Base-by-base conservation (phyloP, 1,140 invertebrate genomes). In the Babylonia areolata region DNA sequence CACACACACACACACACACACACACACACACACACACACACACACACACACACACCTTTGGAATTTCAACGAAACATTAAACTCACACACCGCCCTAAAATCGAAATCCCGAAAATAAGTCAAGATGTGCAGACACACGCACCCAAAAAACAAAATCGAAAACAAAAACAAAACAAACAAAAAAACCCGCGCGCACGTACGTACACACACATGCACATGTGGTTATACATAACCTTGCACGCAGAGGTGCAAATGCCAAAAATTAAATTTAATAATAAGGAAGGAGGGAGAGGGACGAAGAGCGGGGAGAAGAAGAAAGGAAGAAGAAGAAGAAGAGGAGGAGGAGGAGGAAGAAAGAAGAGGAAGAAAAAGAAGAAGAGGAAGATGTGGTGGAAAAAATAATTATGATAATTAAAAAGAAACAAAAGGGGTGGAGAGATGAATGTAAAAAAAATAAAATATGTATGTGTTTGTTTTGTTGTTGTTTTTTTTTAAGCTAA, bases 121-220 rank as follows among this genome's bases (percentile, higher is more conserved):
- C n/a, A n/a, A n/a, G n/a, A n/a, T n/a, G n/a, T n/a, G n/a, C n/a
- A n/a, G n/a, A n/a, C n/a, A n/a, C n/a, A n/a, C n/a, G n/a, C n/a
- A n/a, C n/a, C n/a, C n/a, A n/a, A n/a, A n/a, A n/a, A n/a, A n/a
- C n/a, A n/a, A n/a, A n/a, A n/a, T 35, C 71, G 35, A n/a, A 73
- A n/a, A 73, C 71, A 73, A n/a, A 73, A n/a, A 73, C 71, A 73
- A n/a, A n/a, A 73, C 71, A 73, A n/a, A 73, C 71, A 73, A 1
- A 73, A n/a, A 73, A n/a, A 73, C 71, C 33, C 71, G 35, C 71
- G 12, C 71, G 35, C 71, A 73, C 71, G 35, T 20, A 73, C 71
- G 35, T 31, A 73, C 71, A 73, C 71, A 73, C 71, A 73, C 31
- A 73, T 35, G 35, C 31, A 73, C 31, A 73, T 35, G 35, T 23